These are phyloP conservation scores for Euzophera pinguis DNA, from an alignment of 2,888 invertebrate genomes.

Conservation along the genomic window DNA sequence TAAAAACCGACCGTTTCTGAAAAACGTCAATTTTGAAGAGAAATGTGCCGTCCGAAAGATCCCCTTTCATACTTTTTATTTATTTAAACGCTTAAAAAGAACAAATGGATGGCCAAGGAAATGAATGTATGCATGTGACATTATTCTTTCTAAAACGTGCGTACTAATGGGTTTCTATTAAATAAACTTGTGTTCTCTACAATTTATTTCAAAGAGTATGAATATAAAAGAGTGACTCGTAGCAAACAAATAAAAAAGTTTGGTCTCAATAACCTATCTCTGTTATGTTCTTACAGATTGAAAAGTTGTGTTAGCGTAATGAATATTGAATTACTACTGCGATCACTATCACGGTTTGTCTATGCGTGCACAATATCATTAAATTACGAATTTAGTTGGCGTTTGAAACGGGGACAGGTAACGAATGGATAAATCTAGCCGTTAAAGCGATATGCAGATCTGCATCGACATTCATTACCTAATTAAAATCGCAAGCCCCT, in stretches of 20 bases:
- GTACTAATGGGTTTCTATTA: slow-evolving; percentile 9
- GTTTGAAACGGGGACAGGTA: slow-evolving; percentile 62
- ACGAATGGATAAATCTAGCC: slow-evolving; percentile 74
- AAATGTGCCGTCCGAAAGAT: slow-evolving; percentile 75
- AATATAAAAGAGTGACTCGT: neutral
- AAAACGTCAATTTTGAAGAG: slow-evolving; percentile 79
- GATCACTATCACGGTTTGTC: slow-evolving; percentile 27
- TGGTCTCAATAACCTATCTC: slow-evolving; percentile 14
- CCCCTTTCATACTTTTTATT: slow-evolving; percentile 73
- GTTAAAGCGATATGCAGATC: slow-evolving; percentile 78
- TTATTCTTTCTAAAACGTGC: slow-evolving; percentile 20
- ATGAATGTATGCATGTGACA: slow-evolving; percentile 21
- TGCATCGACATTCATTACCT: slow-evolving; percentile 80
- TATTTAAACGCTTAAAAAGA: slow-evolving; percentile 52
- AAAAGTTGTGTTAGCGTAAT: slow-evolving; percentile 20
- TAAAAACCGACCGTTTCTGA: slow-evolving; percentile 77
- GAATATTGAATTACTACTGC: slow-evolving; percentile 23
- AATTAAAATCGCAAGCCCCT: slow-evolving; percentile 80
- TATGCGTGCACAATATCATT: slow-evolving; percentile 40
- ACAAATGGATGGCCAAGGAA: slow-evolving; percentile 38
- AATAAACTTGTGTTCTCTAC: slow-evolving; percentile 1
- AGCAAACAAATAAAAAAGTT: slow-evolving; percentile 11
- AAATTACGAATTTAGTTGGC: slow-evolving; percentile 57
- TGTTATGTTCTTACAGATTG: slow-evolving; percentile 14
- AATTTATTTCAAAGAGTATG: neutral